phyloP scores from a whole-genome alignment of 2,888 invertebrate species.

The Anagyrus pseudococci region DNA sequence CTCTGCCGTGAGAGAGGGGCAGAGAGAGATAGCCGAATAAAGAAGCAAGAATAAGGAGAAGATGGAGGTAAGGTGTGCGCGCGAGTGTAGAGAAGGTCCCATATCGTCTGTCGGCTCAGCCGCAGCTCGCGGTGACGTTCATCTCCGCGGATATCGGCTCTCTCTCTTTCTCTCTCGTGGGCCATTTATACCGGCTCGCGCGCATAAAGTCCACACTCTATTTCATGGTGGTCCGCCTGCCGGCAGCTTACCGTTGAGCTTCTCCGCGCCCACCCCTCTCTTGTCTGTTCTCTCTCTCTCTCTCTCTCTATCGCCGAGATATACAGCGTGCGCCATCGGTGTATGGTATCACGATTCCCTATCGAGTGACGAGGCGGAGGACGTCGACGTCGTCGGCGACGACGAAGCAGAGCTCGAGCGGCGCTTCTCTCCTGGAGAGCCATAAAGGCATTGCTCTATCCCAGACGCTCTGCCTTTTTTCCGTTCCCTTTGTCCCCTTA shows the following conservation, averaged over 20 bases:
- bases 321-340: conserved; percentile 30
- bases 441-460: conserved; percentile 25
- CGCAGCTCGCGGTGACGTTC: conserved; percentile 24
- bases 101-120: conserved; percentile 29
- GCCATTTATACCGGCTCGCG: background rate
- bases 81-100: too few relatives aligned
- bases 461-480: conserved; percentile 14
- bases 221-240: conserved; percentile 37
- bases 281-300: conserved; percentile 2
- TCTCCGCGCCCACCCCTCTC: conserved; percentile 3
- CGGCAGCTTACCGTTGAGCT: conserved; percentile 25
- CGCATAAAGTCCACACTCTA: conserved; percentile 30
- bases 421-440: conserved; percentile 17
- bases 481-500: conserved; percentile 17
- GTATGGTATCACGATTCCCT: conserved; percentile 41
- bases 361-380: conserved; percentile 41
- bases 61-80: conserved; percentile 10
- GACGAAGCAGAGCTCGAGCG: too few relatives aligned
- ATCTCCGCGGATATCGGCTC: too few relatives aligned
- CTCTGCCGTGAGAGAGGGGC: too few relatives aligned
- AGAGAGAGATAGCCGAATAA: background rate
- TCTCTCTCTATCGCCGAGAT: background rate
- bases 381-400: too few relatives aligned
- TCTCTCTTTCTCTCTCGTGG: too few relatives aligned
- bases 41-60: background rate